These are phyloP conservation scores for Aythya baeri DNA, from an alignment of 2,113 vertebrate species.

Conservation along the genomic window DNA sequence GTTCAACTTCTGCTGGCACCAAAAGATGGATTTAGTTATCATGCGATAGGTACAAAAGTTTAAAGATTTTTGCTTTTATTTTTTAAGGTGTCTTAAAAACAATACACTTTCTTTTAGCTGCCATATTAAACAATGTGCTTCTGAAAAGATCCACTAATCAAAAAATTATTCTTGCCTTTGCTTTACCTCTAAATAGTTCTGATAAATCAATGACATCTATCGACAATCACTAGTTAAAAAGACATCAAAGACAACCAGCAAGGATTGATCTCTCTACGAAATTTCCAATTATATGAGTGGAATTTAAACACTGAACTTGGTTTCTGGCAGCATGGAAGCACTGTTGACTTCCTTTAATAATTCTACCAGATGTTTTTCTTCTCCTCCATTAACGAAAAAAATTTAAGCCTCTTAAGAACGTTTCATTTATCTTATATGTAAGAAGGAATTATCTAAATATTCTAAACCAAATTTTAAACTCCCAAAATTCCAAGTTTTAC, in stretches of 20 bases:
- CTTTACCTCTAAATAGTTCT: neutral
- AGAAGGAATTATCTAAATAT: neutral
- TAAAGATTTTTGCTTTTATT: neutral
- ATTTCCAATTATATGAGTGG: neutral
- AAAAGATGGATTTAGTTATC: neutral
- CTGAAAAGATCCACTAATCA: neutral
- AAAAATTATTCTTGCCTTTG: neutral
- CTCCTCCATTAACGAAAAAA: neutral
- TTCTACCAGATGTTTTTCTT: neutral
- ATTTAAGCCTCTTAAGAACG: neutral
- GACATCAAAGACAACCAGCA: slow-evolving; percentile 2
- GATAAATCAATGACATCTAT: neutral
- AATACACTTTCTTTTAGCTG: neutral
- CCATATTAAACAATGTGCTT: neutral
- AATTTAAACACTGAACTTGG: neutral
- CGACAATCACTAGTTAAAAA: neutral
- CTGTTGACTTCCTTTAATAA: neutral
- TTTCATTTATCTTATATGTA: neutral
- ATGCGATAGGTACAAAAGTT: neutral
- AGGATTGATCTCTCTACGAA: neutral
- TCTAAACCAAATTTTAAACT: neutral
- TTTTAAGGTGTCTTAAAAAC: neutral
- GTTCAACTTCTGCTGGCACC: neutral
- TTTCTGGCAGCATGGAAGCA: neutral
- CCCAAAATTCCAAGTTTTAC: neutral